Conservation (phyloP, 2,113 vertebrate species). For the Osmerus eperlanus region DNA sequence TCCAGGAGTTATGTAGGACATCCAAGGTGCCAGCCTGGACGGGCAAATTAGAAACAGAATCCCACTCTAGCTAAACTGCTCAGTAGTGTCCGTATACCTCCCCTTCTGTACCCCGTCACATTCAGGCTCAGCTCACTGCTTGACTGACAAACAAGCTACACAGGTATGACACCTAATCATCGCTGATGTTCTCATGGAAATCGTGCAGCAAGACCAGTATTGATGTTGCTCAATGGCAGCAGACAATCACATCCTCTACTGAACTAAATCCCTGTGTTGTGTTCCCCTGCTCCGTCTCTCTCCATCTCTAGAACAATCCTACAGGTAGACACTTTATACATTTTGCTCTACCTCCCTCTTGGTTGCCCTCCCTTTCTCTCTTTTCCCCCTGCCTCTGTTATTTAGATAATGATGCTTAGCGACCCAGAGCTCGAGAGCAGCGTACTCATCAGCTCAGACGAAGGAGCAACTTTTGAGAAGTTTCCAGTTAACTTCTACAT, state of each 20-base stretch:
- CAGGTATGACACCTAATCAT: neutral
- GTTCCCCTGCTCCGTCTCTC: neutral
- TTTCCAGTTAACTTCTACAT: slow-evolving; percentile 89
- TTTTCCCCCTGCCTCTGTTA: slow-evolving; percentile 40
- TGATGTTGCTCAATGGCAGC: slow-evolving; percentile 30
- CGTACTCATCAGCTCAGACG: slow-evolving; percentile 92
- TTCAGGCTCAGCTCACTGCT: neutral
- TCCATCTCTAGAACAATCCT: neutral
- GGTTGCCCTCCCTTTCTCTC: slow-evolving; percentile 23
- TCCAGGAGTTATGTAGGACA: too few relatives aligned
- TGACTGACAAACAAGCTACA: neutral
- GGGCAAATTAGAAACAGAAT: too few relatives aligned
- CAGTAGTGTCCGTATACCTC: neutral
- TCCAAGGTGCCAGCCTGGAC: too few relatives aligned
- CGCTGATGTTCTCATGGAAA: neutral
- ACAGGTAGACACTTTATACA: too few relatives aligned
- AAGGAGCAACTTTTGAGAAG: slow-evolving; percentile 94
- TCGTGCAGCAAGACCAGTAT: neutral
- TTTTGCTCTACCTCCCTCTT: slow-evolving; percentile 13
- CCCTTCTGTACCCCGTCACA: neutral
- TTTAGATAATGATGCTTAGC: slow-evolving; percentile 93
- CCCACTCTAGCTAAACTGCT: too few relatives aligned
- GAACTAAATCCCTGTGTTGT: neutral
- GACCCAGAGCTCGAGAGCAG: slow-evolving; percentile 94
- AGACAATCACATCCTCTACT: slow-evolving; percentile 7